A percentile compares a stretch with the other conserved stretches of the same genome.
phyloP scores from a whole-genome alignment of 92 coral and sea anemone genomes.

The Zoanthus sociatus region DNA sequence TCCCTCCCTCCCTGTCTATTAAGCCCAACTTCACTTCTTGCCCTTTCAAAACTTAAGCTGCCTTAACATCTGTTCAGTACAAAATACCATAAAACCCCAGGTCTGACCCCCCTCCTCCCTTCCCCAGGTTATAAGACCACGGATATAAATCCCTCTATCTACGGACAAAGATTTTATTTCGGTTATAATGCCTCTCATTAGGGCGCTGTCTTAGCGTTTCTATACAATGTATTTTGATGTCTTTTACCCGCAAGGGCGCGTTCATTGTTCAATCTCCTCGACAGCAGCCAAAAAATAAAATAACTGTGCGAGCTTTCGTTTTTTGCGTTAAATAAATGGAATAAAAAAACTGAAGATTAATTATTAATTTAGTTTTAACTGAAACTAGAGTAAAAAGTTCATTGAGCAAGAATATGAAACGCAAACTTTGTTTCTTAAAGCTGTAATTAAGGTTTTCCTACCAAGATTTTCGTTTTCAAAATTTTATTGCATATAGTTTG shows the following conservation, averaged over 20 bases:
- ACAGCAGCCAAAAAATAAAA: background rate
- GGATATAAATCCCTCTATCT: slow-evolving; percentile 8
- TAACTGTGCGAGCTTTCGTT: background rate
- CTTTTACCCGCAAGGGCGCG: slow-evolving; percentile 8
- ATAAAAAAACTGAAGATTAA: background rate
- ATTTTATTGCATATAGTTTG: background rate
- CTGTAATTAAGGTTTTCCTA: background rate
- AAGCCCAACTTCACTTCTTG: background rate
- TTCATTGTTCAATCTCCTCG: background rate
- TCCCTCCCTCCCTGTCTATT: slow-evolving; percentile 7
- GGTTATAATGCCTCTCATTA: background rate
- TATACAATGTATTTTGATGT: background rate
- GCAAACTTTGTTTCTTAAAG: background rate
- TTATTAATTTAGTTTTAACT: background rate
- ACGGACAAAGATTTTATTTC: background rate
- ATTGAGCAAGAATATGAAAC: background rate
- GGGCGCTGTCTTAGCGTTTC: slow-evolving; percentile 2
- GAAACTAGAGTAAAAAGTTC: background rate
- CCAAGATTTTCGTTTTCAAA: background rate
- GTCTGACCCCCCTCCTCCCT: background rate
- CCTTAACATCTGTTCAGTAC: background rate
- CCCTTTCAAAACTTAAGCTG: background rate
- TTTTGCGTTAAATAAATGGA: background rate
- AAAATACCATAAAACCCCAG: slow-evolving; percentile 3
- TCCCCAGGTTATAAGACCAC: background rate